These are phyloP conservation scores for Drosophila recens DNA, from an alignment of 2,888 invertebrate species.

Conservation along the genomic window DNA sequence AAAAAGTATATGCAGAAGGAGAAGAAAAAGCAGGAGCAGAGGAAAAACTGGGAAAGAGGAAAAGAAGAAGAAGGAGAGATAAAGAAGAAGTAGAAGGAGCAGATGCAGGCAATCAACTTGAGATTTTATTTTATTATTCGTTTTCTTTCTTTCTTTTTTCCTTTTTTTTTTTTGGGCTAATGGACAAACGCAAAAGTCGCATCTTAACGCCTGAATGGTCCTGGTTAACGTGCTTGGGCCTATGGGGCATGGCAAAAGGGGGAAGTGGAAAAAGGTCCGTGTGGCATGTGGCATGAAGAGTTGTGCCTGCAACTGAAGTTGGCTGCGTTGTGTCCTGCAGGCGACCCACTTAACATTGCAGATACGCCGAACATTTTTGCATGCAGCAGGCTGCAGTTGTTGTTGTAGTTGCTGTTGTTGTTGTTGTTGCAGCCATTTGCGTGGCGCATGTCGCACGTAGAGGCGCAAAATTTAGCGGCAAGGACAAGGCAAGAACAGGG, in stretches of 20 bases:
- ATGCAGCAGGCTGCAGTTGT: constrained; percentile 60
- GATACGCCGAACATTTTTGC: constrained; percentile 76
- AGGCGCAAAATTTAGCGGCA: constrained; percentile 61
- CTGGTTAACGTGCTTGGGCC: constrained; percentile 53
- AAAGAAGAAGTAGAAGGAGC: constrained; percentile 21
- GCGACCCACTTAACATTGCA: constrained; percentile 79
- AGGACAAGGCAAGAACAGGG: constrained; percentile 33
- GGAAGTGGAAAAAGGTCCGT: neutral
- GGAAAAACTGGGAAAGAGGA: neutral
- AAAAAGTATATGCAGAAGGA: neutral
- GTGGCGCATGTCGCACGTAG: constrained; percentile 77
- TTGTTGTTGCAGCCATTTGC: constrained; percentile 71
- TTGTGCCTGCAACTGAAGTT: constrained; percentile 30
- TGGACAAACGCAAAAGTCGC: constrained; percentile 64
- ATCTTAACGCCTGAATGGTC: constrained; percentile 74
- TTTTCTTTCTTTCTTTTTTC: constrained; percentile 3
- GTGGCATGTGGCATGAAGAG: neutral
- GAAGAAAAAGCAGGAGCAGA: neutral
- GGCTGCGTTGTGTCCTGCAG: constrained; percentile 40
- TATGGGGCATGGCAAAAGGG: neutral
- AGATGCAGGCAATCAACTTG: constrained; percentile 45
- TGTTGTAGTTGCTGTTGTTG: constrained; percentile 13
- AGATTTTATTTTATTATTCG: constrained; percentile 29
- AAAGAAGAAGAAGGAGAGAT: neutral
- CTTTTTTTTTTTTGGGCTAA: constrained; percentile 56